phyloP scores from a whole-genome alignment of 2,888 invertebrate genomes.

The Drosophila percnosoma region DNA sequence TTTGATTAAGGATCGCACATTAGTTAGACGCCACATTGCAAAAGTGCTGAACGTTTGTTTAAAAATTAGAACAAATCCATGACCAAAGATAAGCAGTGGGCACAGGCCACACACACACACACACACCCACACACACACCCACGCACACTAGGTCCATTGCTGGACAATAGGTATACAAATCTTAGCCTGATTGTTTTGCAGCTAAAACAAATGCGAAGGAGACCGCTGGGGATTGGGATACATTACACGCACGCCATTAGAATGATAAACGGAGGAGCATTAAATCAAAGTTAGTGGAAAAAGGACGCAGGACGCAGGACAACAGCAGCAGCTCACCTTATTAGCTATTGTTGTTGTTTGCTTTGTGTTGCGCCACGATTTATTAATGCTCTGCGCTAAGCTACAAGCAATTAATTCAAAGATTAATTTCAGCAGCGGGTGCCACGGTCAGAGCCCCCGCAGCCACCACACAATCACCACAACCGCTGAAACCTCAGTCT shows the following conservation, averaged over 20 bases:
- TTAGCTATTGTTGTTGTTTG: slow-evolving; percentile 43
- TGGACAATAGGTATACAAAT: slow-evolving; percentile 53
- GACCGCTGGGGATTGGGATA: slow-evolving; percentile 58
- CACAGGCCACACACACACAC: slow-evolving; percentile 22
- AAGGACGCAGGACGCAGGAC: slow-evolving; percentile 42
- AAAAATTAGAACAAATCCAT: slow-evolving; percentile 64
- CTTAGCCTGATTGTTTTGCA: slow-evolving; percentile 73
- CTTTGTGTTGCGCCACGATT: slow-evolving; percentile 60
- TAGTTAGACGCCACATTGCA: slow-evolving; percentile 49
- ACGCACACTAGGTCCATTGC: slow-evolving; percentile 13
- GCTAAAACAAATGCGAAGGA: slow-evolving; percentile 70
- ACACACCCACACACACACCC: slow-evolving; percentile 10
- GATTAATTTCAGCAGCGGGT: slow-evolving; percentile 82
- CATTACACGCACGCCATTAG: slow-evolving; percentile 75
- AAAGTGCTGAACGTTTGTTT: slow-evolving; percentile 59
- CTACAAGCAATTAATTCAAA: slow-evolving; percentile 82
- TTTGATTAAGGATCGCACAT: slow-evolving; percentile 73
- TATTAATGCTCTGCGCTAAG: slow-evolving; percentile 81
- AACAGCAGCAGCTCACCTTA: slow-evolving; percentile 31
- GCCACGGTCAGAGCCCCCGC: slow-evolving; percentile 33
- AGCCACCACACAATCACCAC: neutral
- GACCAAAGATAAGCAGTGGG: slow-evolving; percentile 49
- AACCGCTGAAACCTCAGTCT: slow-evolving; percentile 17
- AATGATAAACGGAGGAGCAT: slow-evolving; percentile 81
- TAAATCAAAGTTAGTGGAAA: slow-evolving; percentile 82